Conservation (phyloP, 2,113 vertebrate species). For the Engraulis encrasicolus region DNA sequence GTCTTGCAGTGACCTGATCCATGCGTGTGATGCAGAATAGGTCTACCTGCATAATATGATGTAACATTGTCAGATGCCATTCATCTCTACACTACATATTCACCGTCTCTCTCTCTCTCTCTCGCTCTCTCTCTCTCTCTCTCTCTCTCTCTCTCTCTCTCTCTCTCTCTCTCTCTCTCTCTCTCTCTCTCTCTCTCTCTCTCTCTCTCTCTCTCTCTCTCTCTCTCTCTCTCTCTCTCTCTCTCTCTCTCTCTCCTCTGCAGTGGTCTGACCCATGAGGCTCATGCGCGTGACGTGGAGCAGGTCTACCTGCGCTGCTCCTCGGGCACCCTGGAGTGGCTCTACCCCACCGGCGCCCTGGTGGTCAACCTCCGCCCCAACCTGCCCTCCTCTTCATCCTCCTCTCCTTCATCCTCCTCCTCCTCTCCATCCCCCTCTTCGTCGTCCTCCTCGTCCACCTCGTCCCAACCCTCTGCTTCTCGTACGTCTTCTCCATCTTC, state of each 20-base stretch:
- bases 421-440: conserved; percentile 78
- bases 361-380: conserved; percentile 92
- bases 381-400: conserved; percentile 52
- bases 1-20: too few species aligned
- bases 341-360: conserved; percentile 93
- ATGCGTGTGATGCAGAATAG: too few species aligned
- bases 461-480: conserved; percentile 79
- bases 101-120: background rate
- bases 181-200: background rate
- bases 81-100: too few species aligned
- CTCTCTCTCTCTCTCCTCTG: conserved; percentile 35
- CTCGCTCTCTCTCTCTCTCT: background rate
- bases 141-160: background rate
- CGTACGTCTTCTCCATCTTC: conserved; percentile 41
- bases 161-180: background rate
- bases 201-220: background rate
- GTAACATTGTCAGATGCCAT: background rate
- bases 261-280: conserved; percentile 90
- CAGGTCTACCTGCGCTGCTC: conserved; percentile 96
- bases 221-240: background rate
- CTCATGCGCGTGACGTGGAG: conserved; percentile 90
- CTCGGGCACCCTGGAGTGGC: conserved; percentile 89
- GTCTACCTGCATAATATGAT: too few species aligned
- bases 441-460: conserved; percentile 80
- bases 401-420: conserved; percentile 70